phyloP scores from a whole-genome alignment of 2,888 invertebrate species.

The Eupsilia transversa region DNA sequence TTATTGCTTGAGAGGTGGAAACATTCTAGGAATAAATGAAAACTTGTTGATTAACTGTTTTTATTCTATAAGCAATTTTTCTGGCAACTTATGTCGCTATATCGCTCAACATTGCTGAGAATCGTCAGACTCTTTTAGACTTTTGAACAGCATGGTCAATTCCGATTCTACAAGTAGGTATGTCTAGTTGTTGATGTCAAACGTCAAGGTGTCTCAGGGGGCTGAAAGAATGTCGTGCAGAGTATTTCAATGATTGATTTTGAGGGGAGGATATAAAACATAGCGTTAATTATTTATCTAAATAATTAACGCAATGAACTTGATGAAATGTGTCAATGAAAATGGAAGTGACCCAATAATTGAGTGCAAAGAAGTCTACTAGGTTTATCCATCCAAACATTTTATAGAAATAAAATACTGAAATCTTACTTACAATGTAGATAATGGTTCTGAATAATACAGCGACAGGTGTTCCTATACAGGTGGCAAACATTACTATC shows the following conservation, averaged over 20 bases:
- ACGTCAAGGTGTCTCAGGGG: too few species aligned
- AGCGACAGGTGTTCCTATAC: slow-evolving; percentile 21
- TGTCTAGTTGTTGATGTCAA: neutral
- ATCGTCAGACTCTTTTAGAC: neutral
- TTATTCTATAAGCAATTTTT: neutral
- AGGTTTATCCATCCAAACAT: too few species aligned
- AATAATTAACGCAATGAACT: neutral
- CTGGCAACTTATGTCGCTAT: neutral
- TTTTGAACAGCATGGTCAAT: neutral
- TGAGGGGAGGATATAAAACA: neutral
- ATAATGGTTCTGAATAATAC: neutral
- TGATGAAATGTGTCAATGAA: neutral
- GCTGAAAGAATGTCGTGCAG: neutral
- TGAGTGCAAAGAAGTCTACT: neutral
- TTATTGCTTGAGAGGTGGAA: slow-evolving; percentile 13
- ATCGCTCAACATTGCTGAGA: neutral
- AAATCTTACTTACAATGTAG: neutral
- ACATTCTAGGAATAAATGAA: neutral
- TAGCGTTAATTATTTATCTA: neutral
- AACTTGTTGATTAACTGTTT: neutral
- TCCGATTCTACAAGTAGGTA: neutral
- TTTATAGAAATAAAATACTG: neutral
- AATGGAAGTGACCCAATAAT: neutral
- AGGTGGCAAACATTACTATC: slow-evolving; percentile 19
- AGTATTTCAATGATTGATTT: neutral